A percentile compares a stretch with the other conserved stretches of the same genome.
Evolutionary conservation across 2,888 invertebrate genomes (phyloP).

Genomic region (Callosobruchus maculatus): DNA sequence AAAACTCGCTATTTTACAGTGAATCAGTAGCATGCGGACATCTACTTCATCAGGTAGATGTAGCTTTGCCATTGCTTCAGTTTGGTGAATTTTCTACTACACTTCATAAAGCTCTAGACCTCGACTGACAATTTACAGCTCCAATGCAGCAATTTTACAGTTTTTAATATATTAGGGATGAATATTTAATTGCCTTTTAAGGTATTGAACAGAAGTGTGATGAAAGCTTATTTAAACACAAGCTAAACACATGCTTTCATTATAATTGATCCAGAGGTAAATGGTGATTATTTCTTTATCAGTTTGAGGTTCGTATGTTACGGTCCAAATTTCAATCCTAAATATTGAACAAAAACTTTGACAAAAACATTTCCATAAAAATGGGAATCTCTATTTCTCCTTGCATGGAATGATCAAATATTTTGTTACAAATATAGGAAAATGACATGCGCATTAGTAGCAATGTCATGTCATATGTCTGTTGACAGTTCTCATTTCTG

Average conservation of each 20-base stretch:
- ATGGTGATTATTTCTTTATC: too few relatives aligned
- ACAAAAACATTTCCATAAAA: too few relatives aligned
- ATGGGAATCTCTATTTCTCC: too few relatives aligned
- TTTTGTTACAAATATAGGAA: too few relatives aligned
- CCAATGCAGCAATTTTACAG: neutral
- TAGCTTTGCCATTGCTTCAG: neutral
- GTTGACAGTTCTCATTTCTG: too few relatives aligned
- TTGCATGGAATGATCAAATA: too few relatives aligned
- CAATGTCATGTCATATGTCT: too few relatives aligned
- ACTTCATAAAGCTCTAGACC: neutral
- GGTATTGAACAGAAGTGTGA: neutral
- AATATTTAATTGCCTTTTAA: neutral
- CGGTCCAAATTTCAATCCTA: too few relatives aligned
- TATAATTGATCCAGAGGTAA: neutral
- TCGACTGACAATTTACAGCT: neutral
- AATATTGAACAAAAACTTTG: too few relatives aligned
- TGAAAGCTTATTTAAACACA: neutral
- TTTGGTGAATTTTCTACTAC: neutral
- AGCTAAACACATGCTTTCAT: neutral
- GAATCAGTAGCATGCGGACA: neutral
- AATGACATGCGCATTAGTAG: too few relatives aligned
- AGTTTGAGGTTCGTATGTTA: too few relatives aligned
- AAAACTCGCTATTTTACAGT: neutral
- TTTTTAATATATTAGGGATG: neutral
- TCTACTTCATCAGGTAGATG: neutral